A percentile compares a stretch with the other conserved stretches of the same genome.
Conservation (phyloP, 2,113 vertebrate genomes). For the Zonotrichia leucophrys region DNA sequence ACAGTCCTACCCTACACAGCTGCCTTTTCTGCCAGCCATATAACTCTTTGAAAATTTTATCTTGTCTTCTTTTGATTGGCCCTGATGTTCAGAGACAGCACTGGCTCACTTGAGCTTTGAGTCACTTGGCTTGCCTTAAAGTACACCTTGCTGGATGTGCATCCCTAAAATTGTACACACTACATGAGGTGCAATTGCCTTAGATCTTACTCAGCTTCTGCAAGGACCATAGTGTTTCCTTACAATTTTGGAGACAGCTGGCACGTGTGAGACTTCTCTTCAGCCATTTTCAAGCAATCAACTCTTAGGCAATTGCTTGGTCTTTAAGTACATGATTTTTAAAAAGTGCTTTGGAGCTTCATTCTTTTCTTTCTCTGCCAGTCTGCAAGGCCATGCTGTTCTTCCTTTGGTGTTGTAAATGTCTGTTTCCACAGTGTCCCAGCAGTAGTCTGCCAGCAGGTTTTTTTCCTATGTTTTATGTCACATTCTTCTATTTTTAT, state of each 20-base stretch:
- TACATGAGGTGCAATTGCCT: background rate
- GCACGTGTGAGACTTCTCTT: background rate
- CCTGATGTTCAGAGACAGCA: background rate
- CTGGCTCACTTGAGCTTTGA: background rate
- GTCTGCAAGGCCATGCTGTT: background rate
- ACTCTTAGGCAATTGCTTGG: background rate
- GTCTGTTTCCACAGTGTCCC: background rate
- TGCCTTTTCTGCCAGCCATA: background rate
- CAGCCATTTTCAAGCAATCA: background rate
- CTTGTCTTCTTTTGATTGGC: background rate
- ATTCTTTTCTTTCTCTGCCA: background rate
- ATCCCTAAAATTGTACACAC: background rate
- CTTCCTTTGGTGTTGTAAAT: background rate
- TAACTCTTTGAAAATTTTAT: background rate
- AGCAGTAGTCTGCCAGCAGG: background rate
- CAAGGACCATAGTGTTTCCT: background rate
- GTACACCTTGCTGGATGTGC: background rate
- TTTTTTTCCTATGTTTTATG: background rate
- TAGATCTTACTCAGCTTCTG: background rate
- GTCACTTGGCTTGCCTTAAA: background rate
- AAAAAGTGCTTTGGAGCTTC: background rate
- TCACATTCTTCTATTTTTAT: accelerated
- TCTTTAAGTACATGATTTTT: background rate
- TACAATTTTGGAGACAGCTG: background rate
- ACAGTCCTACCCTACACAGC: background rate